Base-by-base conservation (phyloP, 2,113 vertebrate species). In the Quiscalus mexicanus region DNA sequence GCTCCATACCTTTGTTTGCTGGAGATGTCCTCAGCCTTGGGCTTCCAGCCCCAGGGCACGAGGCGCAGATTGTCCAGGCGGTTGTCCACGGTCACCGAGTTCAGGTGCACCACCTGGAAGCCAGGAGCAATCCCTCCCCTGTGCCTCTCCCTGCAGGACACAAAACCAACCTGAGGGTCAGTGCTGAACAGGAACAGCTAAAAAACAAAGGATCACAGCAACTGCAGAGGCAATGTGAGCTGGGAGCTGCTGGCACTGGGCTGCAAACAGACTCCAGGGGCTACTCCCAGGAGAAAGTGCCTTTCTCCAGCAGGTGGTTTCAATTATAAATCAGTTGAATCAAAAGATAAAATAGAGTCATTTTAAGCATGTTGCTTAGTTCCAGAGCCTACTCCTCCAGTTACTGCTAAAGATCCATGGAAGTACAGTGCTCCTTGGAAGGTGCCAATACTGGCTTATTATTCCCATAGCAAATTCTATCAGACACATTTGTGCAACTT, bases 71-170 rank as follows among this genome's bases (percentile, higher is more conserved):
- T 99, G 98, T 99, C 99, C 67, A 99, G 98, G 63, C 99, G 98
- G 96, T 99, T 99, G 98, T 99, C 99, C 84, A 99, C 99, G 0
- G 99, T 99, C 89, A 99, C 99, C 0, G 98, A 98, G 49, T 99
- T 99, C 94, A 99, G 99, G 67, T 99, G 99, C 47, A 99, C 98
- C 60, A 99, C 99, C 97, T 99, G 99, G 59, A 99, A 99, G 37
- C 99, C 99, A 8, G 99, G 99, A 15, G 99, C 99, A 3, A 99
- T 98, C 78, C 99, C 99, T 35, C 99, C 99, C 91, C 99, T 94
- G 97, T 99, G 99, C 83, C 99, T 99, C 97, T 99, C 99, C 99
- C 99, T 99, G 90, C 37, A 85, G 45, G 64, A 78, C 35, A 82
- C 79, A 52, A 81, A 79, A 30, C 1, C 60, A 65, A 0, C 64